Evolutionary conservation across 2,888 invertebrate species (phyloP), one percentile per base, ranked within the genome.

Genomic region (Formica aserva): DNA sequence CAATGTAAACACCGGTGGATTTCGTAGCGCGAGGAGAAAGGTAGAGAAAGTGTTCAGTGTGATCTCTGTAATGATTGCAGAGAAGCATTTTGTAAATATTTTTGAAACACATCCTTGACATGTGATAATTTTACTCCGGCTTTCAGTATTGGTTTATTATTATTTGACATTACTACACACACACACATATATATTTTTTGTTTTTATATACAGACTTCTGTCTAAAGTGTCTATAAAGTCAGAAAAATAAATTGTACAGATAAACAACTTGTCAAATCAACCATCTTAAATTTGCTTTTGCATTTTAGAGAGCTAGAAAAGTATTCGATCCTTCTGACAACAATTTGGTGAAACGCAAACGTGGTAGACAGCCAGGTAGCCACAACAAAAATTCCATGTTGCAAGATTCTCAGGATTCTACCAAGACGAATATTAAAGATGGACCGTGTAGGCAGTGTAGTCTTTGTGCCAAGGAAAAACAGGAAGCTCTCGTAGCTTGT

Each of bases 251-350:
- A 62, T 38, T 18, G 35, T 38, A 5, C 5, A 15, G 15, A 18
- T 18, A 1, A 5, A 45, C 1, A n/a, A 15, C 15, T 13, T 4
- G 3, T 45, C 35, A 45, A 52, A 52, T 52, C 6, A 8, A 48
- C 18, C 18, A 6, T 18, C 13, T 57, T 35, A 57, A 29, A 22
- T 32, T 52, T 41, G 9, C 15, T 62, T 66, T 71, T 75, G 38
- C 77, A n/a, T 93, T 93, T 81, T 92, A 96, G 96, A 97, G 97
- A 95, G 98, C 97, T 0, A 98, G 97, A 93, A 97, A 97, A 93
- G 98, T 98, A 0, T 98, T 98, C 93, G 98, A 98, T 95, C 98
- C 98, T 3, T 98, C 98, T 0, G 98, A 98, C 91, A 97, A 97
- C 89, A 97, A 97, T 94, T 95, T 97, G 55, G 97, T 98, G 13